Evolutionary conservation across 2,888 invertebrate species (phyloP), one percentile per base, ranked within the genome.

Genomic region (Scelioninae gen. 1): DNA sequence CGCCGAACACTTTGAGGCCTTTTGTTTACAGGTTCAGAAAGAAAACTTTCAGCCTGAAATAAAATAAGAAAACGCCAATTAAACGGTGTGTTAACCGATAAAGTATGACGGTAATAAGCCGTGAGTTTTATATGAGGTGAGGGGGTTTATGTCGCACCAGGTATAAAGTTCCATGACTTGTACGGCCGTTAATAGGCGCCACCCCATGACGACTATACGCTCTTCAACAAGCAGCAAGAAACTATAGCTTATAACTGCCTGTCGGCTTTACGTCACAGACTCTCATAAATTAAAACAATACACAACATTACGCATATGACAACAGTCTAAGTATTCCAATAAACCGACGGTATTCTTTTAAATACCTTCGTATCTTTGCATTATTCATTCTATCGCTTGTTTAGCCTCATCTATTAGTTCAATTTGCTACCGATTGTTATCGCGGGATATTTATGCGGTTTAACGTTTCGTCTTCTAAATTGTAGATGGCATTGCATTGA

Each of bases 1-100:
- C 93, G 93, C 94, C 94, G 94, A 94, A 94, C 94, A 94, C 94
- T 93, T 94, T 94, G 94, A 94, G 92, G 94, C 94, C 94, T 94
- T 94, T 93, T 93, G 91, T 93, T 93, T 89, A 93, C 93, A 93
- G 90, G 87, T 89, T 89, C 88, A 84, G 85, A 88, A 90, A 89
- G 90, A 92, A 92, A 93, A 93, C 92, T 89, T 85, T 90, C 92
- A 93, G 94, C 94, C 94, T 94, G 93, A 91, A 91, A 88, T 86
- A 58, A 69, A 68, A 77, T 55, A 53, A 85, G 53, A 84, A 74
- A 74, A 55, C 55, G 49, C 7, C 78, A 49, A 83, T 85, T 84
- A 83, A 85, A 84, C 74, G 79, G 81, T 66, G 63, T 62, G 77
- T 60, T 78, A 76, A 53, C 68, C 69, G 62, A 81, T 83, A 79